phyloP scores from a whole-genome alignment of 2,113 vertebrate species.

The Parus major region DNA sequence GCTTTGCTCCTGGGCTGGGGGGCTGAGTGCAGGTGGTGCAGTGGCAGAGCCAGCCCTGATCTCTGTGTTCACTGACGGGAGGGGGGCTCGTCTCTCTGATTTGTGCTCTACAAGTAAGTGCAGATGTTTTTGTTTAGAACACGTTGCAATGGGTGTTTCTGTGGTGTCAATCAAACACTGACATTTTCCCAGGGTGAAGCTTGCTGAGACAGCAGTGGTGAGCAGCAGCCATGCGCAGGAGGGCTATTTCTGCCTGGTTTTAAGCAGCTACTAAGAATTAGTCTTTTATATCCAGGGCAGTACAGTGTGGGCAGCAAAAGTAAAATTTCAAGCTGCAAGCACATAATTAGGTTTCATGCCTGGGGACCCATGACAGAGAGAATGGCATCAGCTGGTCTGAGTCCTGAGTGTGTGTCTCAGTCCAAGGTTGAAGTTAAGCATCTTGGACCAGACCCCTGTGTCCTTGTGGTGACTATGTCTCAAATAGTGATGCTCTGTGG shows the following conservation, averaged over 20 bases:
- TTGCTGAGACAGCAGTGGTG: conserved; percentile 51
- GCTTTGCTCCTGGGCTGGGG: background rate
- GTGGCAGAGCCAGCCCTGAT: background rate
- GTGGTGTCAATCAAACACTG: background rate
- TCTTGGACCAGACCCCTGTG: background rate
- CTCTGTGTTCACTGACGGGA: accelerated
- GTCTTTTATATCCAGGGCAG: background rate
- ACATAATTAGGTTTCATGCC: background rate
- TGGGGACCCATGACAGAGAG: background rate
- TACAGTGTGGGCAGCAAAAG: background rate
- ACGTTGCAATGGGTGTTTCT: conserved; percentile 13
- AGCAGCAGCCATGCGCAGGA: background rate
- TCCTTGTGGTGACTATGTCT: background rate
- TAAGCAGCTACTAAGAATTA: background rate
- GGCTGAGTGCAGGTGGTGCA: background rate
- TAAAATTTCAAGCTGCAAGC: background rate
- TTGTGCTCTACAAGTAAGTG: background rate
- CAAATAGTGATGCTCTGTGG: background rate
- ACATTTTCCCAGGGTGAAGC: conserved; percentile 43
- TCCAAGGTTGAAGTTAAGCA: background rate
- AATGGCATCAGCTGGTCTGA: background rate
- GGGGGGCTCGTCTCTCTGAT: background rate
- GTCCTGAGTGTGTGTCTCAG: background rate
- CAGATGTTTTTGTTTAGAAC: conserved; percentile 46
- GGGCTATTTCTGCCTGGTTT: conserved; percentile 13